Conservation (phyloP, 1,140 invertebrate genomes). For the Macrobrachium rosenbergii region DNA sequence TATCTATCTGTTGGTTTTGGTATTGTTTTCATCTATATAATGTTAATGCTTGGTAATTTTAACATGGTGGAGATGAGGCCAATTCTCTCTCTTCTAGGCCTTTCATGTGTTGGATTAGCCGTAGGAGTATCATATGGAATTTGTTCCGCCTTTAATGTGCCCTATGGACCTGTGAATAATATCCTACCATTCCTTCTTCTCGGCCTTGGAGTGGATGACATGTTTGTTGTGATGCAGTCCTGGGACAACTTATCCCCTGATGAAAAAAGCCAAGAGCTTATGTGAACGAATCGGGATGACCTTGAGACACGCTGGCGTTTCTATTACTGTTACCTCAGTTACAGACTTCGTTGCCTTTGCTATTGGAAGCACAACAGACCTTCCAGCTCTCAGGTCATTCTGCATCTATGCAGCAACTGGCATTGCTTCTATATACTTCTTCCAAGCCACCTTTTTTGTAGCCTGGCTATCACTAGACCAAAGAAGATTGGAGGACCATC, state of each 20-base stretch:
- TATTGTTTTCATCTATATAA: constrained; percentile 74
- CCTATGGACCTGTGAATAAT: constrained; percentile 85
- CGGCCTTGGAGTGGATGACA: constrained; percentile 85
- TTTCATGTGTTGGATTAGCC: constrained; percentile 72
- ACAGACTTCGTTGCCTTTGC: constrained; percentile 79
- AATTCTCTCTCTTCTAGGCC: constrained; percentile 54
- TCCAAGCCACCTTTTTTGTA: constrained; percentile 75
- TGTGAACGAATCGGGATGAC: constrained; percentile 71
- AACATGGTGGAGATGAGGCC: constrained; percentile 74
- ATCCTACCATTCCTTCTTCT: constrained; percentile 86
- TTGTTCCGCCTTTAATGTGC: constrained; percentile 80
- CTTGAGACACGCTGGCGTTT: constrained; percentile 76
- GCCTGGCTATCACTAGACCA: constrained; percentile 75
- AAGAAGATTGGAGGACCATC: constrained; percentile 70
- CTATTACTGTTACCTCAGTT: constrained; percentile 79
- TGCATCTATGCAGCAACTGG: constrained; percentile 73
- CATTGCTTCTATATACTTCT: constrained; percentile 74
- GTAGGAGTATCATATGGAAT: constrained; percentile 81
- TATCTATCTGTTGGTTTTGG: constrained; percentile 74
- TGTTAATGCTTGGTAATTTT: constrained; percentile 73
- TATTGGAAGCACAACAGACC: constrained; percentile 75
- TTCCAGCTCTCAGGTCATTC: constrained; percentile 73
- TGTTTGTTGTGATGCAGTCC: constrained; percentile 78
- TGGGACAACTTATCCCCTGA: constrained; percentile 55
- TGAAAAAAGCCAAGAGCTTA: constrained; percentile 69